Base-by-base conservation (phyloP, 2,113 vertebrate genomes). In the Diadophis punctatus region DNA sequence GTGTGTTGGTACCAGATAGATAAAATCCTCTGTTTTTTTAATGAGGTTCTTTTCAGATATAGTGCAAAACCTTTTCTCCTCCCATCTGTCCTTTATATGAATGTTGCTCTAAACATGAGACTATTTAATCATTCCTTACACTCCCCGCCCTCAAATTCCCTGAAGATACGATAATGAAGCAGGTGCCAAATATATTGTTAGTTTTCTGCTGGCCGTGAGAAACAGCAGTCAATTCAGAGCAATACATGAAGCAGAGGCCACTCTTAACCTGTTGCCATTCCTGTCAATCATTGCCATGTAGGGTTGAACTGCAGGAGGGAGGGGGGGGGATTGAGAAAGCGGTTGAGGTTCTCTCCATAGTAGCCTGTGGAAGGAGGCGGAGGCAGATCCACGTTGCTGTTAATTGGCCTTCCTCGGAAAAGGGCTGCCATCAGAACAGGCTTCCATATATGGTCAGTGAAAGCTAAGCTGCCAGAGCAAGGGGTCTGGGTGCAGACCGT, bases 131-230 rank as follows among this genome's bases (percentile, higher is more conserved):
- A 0, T 63, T 92, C 94, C 60, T 84, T 93, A 49, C 56, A 4
- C 86, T 92, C 91, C 53, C 91, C 93, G 52, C 93, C 91, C 86
- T 85, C 94, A 49, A 25, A 95, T 97, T 96, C 95, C 95, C 96
- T 91, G 95, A 94, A 96, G 96, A 97, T 98, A 98, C 98, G 98
- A 97, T 98, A 99, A 99, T 98, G 98, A 96, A 98, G 98, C 98
- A 99, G 98, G 98, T 98, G 98, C 98, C 98, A 88, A 1, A 5
- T 90, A 93, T 93, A 95, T 94, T 90, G 95, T 94, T 51, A 94
- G 80, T 96, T 96, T 95, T 97, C 95, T 98, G 97, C 68, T 96
- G 98, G 98, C 92, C 98, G 98, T 99, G 98, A 98, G 98, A 99
- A 98, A 98, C 96, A 90, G 95, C 97, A 90, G 94, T 90, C 91